phyloP scores from a whole-genome alignment of 2,113 vertebrate species.

The Heterochromis multidens region DNA sequence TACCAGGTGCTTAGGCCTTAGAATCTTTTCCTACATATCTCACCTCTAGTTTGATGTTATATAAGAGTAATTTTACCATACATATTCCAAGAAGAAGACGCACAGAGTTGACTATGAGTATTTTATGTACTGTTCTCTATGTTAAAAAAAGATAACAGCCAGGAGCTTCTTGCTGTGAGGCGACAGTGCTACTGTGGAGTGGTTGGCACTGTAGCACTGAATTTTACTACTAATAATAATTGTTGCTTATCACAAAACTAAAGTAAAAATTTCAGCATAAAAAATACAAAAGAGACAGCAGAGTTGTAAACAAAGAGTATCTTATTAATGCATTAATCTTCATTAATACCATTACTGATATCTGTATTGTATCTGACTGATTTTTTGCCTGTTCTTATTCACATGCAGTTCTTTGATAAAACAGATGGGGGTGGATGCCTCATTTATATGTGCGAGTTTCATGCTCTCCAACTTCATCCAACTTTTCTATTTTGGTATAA shows the following conservation, averaged over 20 bases:
- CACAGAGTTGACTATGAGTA: rapidly evolving
- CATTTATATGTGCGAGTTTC: background rate
- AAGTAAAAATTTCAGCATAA: background rate
- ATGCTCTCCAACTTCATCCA: background rate
- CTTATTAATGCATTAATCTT: background rate
- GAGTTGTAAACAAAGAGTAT: background rate
- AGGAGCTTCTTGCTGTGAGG: background rate
- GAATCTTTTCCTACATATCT: background rate
- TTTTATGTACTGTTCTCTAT: background rate
- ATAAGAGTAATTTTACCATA: background rate
- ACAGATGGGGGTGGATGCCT: rapidly evolving
- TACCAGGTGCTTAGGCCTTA: background rate
- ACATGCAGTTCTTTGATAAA: background rate
- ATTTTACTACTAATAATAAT: rapidly evolving
- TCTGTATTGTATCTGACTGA: background rate
- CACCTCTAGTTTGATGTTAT: background rate
- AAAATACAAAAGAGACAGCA: background rate
- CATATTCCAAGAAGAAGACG: background rate
- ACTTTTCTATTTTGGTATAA: background rate
- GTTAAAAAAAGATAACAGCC: background rate
- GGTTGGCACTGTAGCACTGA: background rate
- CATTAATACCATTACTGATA: background rate
- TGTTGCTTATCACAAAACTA: too few relatives aligned
- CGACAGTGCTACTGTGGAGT: too few relatives aligned
- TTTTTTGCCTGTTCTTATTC: background rate